These are phyloP conservation scores for Gymnocheta viridis DNA, from an alignment of 2,888 invertebrate species.

Conservation along the genomic window DNA sequence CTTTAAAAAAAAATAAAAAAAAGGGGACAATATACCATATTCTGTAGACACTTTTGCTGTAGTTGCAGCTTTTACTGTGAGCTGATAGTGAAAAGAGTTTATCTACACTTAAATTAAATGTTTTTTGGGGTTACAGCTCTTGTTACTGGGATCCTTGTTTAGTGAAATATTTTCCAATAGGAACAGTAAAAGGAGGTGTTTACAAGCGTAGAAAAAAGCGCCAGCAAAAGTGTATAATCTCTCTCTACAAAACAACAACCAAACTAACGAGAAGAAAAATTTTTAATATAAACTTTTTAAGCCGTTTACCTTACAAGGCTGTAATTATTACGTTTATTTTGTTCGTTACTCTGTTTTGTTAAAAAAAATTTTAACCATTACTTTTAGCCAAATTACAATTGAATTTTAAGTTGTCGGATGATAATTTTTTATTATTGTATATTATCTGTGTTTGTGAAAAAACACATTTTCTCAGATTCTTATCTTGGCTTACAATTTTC, in stretches of 20 bases:
- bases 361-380: background rate
- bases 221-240: background rate
- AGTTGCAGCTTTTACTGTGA: slow-evolving; percentile 5
- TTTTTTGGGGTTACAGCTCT: slow-evolving; percentile 35
- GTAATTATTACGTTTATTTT: slow-evolving; percentile 64
- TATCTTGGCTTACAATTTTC: slow-evolving; percentile 36
- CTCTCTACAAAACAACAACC: slow-evolving; percentile 27
- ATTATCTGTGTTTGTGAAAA: background rate
- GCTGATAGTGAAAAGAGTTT: slow-evolving; percentile 64
- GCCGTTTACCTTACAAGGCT: slow-evolving; percentile 43
- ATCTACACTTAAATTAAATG: slow-evolving; percentile 58
- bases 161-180: slow-evolving; percentile 32
- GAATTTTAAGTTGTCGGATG: slow-evolving; percentile 21
- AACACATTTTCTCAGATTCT: background rate
- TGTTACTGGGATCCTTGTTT: slow-evolving; percentile 11
- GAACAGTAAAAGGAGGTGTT: slow-evolving; percentile 54
- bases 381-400: slow-evolving; percentile 34
- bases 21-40: slow-evolving; percentile 39
- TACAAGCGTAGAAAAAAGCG: slow-evolving; percentile 43
- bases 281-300: slow-evolving; percentile 32
- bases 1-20: slow-evolving; percentile 10
- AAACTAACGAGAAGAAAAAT: background rate
- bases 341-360: slow-evolving; percentile 7
- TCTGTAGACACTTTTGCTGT: background rate
- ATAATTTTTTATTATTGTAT: background rate